These are phyloP conservation scores for Physocephala rufipes DNA, from an alignment of 2,888 invertebrate genomes.

Conservation along the genomic window DNA sequence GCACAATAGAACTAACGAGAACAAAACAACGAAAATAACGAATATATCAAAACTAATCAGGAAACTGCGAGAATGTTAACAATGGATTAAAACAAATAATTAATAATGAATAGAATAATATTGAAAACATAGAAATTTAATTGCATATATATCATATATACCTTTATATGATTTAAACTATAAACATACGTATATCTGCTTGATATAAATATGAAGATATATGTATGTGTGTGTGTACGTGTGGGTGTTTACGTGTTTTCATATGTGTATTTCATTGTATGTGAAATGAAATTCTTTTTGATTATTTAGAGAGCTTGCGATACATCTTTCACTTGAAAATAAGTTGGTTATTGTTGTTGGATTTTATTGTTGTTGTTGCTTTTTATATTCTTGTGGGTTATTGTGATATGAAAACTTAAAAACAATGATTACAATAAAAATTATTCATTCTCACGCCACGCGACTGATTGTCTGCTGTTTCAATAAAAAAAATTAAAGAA, in stretches of 20 bases:
- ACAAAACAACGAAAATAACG: constrained; percentile 4
- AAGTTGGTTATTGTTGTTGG: constrained; percentile 11
- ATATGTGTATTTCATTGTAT: constrained; percentile 10
- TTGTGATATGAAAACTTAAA: no score
- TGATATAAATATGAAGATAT: constrained; percentile 17
- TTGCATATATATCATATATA: no score
- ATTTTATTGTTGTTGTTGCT: constrained; percentile 26
- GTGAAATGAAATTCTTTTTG: constrained; percentile 11
- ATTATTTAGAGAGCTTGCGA: constrained; percentile 17
- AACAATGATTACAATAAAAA: no score
- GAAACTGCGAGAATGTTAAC: constrained; percentile 25
- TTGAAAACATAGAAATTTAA: no score
- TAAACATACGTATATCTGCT: background rate
- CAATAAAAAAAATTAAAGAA: no score
- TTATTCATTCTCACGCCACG: constrained; percentile 3
- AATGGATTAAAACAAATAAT: constrained; percentile 18
- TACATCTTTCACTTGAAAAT: constrained; percentile 7
- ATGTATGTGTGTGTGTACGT: constrained; percentile 23
- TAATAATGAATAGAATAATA: no score
- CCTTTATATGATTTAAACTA: constrained; percentile 20
- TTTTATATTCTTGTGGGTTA: constrained; percentile 25
- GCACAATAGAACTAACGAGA: background rate
- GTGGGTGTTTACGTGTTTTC: constrained; percentile 5
- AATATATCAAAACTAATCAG: constrained; percentile 11
- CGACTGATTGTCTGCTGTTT: no score